Evolutionary conservation across 2,888 invertebrate genomes (phyloP).

Genomic region (Melanchra persicariae): DNA sequence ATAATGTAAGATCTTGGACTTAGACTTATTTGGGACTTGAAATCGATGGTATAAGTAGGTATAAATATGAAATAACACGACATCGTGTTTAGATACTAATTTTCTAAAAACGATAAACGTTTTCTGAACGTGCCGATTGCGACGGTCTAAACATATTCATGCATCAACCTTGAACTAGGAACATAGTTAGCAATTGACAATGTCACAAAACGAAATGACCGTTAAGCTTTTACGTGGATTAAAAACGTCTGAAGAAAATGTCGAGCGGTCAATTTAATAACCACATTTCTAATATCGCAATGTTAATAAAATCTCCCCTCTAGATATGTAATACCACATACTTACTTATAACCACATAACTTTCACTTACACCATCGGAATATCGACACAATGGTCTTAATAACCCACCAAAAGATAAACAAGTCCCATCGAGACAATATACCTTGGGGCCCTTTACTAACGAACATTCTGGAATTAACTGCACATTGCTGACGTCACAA

Average conservation of each 20-base stretch:
- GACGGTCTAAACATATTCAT: too few relatives aligned
- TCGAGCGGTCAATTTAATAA: neutral
- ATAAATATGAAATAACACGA: too few relatives aligned
- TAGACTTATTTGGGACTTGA: neutral
- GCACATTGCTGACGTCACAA: conserved; percentile 78
- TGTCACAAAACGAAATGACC: neutral
- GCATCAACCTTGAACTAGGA: too few relatives aligned
- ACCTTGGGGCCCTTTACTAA: conserved; percentile 74
- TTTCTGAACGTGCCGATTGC: neutral
- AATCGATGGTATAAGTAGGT: too few relatives aligned
- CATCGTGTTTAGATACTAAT: neutral
- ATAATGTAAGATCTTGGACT: conserved; percentile 33
- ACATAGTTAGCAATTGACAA: neutral
- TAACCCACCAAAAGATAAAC: conserved; percentile 80
- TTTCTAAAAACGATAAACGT: neutral
- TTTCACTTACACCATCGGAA: conserved; percentile 72
- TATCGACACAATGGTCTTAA: conserved; percentile 79
- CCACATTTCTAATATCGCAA: neutral
- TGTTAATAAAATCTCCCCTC: conserved; percentile 9
- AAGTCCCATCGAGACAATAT: conserved; percentile 84
- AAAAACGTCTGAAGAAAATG: neutral
- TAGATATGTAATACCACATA: conserved; percentile 51
- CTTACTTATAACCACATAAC: conserved; percentile 62
- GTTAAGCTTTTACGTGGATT: neutral
- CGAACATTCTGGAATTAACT: conserved; percentile 72